Evolutionary conservation across 1,140 invertebrate species (phyloP).

Genomic region (Tetramorium alpestre): DNA sequence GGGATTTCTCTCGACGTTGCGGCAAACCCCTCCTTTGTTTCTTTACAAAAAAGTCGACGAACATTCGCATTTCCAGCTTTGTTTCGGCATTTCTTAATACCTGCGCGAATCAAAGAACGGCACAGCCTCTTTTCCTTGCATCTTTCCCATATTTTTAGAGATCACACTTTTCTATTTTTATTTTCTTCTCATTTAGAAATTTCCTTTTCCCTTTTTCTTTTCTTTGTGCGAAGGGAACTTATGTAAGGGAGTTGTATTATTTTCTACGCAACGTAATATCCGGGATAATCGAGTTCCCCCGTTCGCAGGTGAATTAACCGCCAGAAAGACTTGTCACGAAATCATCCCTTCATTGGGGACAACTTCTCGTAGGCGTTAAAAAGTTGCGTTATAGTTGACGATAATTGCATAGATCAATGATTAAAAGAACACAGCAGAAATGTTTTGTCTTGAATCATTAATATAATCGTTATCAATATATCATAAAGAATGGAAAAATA

Average conservation of each 20-base stretch:
- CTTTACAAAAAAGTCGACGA: conserved; percentile 75
- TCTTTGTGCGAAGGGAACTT: conserved; percentile 37
- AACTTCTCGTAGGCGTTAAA: conserved; percentile 48
- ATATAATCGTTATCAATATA: conserved; percentile 2
- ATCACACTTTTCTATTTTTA: not conserved
- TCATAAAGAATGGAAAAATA: not conserved
- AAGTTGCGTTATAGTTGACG: conserved; percentile 45
- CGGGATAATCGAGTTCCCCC: conserved; percentile 65
- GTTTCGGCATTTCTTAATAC: conserved; percentile 81
- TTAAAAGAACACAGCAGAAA: conserved; percentile 25
- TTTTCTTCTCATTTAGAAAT: not conserved
- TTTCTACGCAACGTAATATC: conserved; percentile 68
- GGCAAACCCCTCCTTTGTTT: conserved; percentile 76
- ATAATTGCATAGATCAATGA: conserved; percentile 51
- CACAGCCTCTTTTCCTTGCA: not conserved
- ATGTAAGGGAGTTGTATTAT: conserved; percentile 58
- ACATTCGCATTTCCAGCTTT: conserved; percentile 78
- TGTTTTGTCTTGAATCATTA: not conserved
- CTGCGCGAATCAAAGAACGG: conserved; percentile 60
- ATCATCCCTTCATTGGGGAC: conserved; percentile 63
- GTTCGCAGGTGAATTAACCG: conserved; percentile 69
- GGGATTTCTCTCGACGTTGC: conserved; percentile 60
- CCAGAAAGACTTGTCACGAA: conserved; percentile 53
- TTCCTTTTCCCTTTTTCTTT: no score
- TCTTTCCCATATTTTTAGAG: not conserved